Conservation (phyloP, 2,888 invertebrate species). For the Dynastes hyllus region DNA sequence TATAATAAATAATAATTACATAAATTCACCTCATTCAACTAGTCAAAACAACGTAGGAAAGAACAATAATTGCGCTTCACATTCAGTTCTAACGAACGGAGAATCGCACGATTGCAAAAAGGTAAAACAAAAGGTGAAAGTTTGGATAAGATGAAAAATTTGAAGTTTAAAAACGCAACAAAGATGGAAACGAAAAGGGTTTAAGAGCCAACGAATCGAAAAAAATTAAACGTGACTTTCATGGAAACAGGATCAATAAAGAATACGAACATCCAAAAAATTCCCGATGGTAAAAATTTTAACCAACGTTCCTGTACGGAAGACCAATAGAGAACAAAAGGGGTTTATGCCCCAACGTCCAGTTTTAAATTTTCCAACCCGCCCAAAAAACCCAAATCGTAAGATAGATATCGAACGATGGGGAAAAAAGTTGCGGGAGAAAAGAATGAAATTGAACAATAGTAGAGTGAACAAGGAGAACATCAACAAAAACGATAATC, state of each 20-base stretch:
- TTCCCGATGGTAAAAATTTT: constrained; percentile 12
- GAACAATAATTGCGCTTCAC: constrained; percentile 39
- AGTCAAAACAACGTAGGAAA: constrained; percentile 61
- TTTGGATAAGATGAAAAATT: constrained; percentile 1
- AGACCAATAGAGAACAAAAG: constrained; percentile 25
- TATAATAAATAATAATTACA: constrained; percentile 66
- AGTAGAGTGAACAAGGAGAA: constrained; percentile 53
- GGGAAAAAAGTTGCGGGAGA: constrained; percentile 65
- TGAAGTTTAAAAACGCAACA: no score
- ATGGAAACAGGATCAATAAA: constrained; percentile 19
- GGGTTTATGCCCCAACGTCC: constrained; percentile 67
- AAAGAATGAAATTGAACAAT: constrained; percentile 37
- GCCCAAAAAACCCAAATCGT: constrained; percentile 66
- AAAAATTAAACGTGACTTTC: constrained; percentile 1
- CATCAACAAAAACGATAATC: constrained; percentile 46
- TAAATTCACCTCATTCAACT: constrained; percentile 64
- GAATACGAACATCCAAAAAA: neutral
- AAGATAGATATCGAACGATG: constrained; percentile 69
- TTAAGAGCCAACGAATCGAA: neutral
- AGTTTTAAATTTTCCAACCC: constrained; percentile 61
- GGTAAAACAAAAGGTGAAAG: constrained; percentile 36
- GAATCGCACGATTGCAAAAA: constrained; percentile 22
- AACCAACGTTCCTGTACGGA: constrained; percentile 15
- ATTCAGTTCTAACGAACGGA: constrained; percentile 37
- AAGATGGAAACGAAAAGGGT: constrained; percentile 9